phyloP scores from a whole-genome alignment of 2,797 vertebrate species.

The Trachurus trachurus region DNA sequence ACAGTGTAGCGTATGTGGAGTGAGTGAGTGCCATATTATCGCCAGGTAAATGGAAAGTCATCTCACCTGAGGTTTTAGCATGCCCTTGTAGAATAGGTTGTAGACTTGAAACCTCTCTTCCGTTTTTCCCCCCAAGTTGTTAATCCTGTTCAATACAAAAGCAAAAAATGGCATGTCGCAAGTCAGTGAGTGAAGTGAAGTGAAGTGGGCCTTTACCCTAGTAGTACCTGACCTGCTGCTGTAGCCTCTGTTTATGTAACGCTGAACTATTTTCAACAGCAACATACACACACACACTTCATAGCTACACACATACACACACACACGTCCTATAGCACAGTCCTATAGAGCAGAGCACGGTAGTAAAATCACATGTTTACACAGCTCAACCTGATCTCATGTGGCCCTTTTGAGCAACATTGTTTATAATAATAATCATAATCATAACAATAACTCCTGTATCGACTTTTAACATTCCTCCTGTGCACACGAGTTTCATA shows the following conservation, averaged over 20 bases:
- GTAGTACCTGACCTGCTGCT: slow-evolving; percentile 66
- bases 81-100: slow-evolving; percentile 70
- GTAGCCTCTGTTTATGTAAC: slow-evolving; percentile 76
- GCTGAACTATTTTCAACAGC: slow-evolving; percentile 61
- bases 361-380: slow-evolving; percentile 2
- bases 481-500: slow-evolving; percentile 79
- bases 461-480: slow-evolving; percentile 67
- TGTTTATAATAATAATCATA: slow-evolving; percentile 26
- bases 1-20: background rate
- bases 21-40: background rate
- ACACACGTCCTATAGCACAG: background rate
- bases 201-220: slow-evolving; percentile 60
- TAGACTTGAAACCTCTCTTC: slow-evolving; percentile 72
- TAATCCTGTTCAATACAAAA: slow-evolving; percentile 81
- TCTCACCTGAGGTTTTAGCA: slow-evolving; percentile 79
- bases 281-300: slow-evolving; percentile 39
- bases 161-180: slow-evolving; percentile 75
- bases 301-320: too few species aligned
- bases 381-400: background rate
- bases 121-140: slow-evolving; percentile 70
- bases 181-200: slow-evolving; percentile 49
- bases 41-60: slow-evolving; percentile 6
- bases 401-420: slow-evolving; percentile 13
- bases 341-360: background rate
- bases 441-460: slow-evolving; percentile 13